phyloP scores from a whole-genome alignment of 2,888 invertebrate genomes.

The Heliothis peltigera region DNA sequence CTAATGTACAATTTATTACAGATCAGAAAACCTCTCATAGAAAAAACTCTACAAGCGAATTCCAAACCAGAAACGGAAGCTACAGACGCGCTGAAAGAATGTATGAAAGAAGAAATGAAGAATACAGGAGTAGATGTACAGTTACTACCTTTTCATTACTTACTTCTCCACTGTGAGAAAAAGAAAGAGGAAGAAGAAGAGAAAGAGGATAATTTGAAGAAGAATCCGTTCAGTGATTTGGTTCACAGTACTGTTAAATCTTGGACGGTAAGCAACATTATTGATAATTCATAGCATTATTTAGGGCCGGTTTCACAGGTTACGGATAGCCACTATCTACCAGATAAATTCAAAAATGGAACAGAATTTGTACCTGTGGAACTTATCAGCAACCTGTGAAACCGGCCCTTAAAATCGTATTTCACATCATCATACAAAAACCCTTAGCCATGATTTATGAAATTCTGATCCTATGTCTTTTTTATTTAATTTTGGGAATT shows the following conservation, averaged over 20 bases:
- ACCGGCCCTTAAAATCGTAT: no score
- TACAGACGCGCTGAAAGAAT: constrained; percentile 53
- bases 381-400: no score
- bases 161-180: constrained; percentile 66
- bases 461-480: no score
- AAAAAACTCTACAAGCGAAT: constrained; percentile 68
- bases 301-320: no score
- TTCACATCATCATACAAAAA: no score
- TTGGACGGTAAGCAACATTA: constrained; percentile 77
- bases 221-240: constrained; percentile 73
- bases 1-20: constrained; percentile 49
- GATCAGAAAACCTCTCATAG: constrained; percentile 79
- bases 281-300: neutral
- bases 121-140: constrained; percentile 56
- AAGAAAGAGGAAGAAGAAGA: constrained; percentile 54
- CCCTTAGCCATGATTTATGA: no score
- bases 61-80: constrained; percentile 55
- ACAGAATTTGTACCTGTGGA: no score
- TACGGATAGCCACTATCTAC: no score
- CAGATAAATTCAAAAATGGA: no score
- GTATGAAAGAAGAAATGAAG: constrained; percentile 57
- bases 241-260: constrained; percentile 70
- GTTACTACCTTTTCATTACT: constrained; percentile 60
- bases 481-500: no score
- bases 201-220: constrained; percentile 32